Percentiles rank a stretch among this genome's conserved stretches.
Conservation (phyloP, 2,888 invertebrate genomes). For the Campoplex nolae region DNA sequence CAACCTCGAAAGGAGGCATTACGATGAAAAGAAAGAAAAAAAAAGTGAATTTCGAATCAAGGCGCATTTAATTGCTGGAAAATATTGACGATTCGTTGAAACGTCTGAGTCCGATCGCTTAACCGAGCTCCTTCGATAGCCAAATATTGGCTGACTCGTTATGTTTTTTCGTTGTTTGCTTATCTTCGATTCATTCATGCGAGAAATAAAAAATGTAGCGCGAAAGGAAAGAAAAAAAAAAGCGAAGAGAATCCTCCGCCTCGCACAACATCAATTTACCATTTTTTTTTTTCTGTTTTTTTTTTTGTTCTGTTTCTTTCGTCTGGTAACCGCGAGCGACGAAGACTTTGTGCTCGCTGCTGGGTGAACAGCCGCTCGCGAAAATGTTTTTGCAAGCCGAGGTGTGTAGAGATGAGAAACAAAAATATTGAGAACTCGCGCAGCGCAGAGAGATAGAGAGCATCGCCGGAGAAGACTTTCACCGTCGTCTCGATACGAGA, state of each 20-base stretch:
- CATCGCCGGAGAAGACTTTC: slow-evolving; percentile 59
- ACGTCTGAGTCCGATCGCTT: slow-evolving; percentile 16
- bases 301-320: not conserved
- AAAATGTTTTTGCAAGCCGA: slow-evolving; percentile 49
- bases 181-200: slow-evolving; percentile 27
- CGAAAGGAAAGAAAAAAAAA: not conserved
- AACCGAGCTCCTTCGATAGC: slow-evolving; percentile 3
- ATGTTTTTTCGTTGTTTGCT: not conserved
- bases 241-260: slow-evolving; percentile 16
- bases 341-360: slow-evolving; percentile 40
- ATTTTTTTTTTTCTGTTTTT: slow-evolving; percentile 1
- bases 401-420: slow-evolving; percentile 41
- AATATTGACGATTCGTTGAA: slow-evolving; percentile 21
- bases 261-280: slow-evolving; percentile 28
- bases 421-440: slow-evolving; percentile 55
- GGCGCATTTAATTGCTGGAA: not conserved
- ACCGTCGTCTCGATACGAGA: slow-evolving; percentile 57
- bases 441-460: slow-evolving; percentile 20
- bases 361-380: slow-evolving; percentile 44
- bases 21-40: not conserved
- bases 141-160: slow-evolving; percentile 12
- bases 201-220: not conserved
- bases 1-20: not conserved
- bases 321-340: not conserved
- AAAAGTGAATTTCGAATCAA: not conserved